Conservation (phyloP, 2,113 vertebrate genomes). For the Seriola dumerili region DNA sequence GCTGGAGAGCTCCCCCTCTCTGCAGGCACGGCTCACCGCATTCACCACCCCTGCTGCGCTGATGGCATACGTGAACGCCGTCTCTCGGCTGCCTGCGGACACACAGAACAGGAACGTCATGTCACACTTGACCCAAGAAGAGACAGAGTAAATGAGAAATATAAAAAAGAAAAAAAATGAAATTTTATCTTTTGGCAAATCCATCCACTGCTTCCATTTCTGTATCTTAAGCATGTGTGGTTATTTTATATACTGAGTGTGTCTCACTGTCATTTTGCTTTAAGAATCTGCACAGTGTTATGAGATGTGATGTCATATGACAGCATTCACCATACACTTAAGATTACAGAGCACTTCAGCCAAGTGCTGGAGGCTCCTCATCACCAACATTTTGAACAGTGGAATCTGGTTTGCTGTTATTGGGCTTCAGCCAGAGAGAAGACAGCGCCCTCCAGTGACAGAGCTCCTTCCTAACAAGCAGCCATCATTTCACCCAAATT, state of each 20-base stretch:
- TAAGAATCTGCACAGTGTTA: conserved; percentile 17
- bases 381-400: conserved; percentile 62
- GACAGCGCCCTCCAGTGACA: conserved; percentile 77
- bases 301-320: conserved; percentile 69
- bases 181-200: conserved; percentile 10
- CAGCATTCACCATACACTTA: conserved; percentile 62
- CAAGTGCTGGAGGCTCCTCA: conserved; percentile 67
- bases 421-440: conserved; percentile 75
- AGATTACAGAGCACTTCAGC: conserved; percentile 62
- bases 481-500: conserved; percentile 58
- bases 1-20: conserved; percentile 96
- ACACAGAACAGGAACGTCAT: conserved; percentile 21
- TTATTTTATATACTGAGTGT: conserved; percentile 8
- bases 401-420: conserved; percentile 68
- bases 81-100: conserved; percentile 94
- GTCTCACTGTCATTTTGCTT: conserved; percentile 40
- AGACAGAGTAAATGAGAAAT: not conserved
- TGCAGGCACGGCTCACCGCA: conserved; percentile 95
- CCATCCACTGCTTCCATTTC: not conserved
- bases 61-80: conserved; percentile 96
- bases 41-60: conserved; percentile 97
- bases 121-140: conserved; percentile 18
- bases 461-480: conserved; percentile 47
- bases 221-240: conserved; percentile 1
- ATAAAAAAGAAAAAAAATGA: not conserved